Percentiles rank a stretch among this genome's conserved stretches.
Conservation (phyloP, 2,797 vertebrate species). For the Pangasius sanitwongsei region DNA sequence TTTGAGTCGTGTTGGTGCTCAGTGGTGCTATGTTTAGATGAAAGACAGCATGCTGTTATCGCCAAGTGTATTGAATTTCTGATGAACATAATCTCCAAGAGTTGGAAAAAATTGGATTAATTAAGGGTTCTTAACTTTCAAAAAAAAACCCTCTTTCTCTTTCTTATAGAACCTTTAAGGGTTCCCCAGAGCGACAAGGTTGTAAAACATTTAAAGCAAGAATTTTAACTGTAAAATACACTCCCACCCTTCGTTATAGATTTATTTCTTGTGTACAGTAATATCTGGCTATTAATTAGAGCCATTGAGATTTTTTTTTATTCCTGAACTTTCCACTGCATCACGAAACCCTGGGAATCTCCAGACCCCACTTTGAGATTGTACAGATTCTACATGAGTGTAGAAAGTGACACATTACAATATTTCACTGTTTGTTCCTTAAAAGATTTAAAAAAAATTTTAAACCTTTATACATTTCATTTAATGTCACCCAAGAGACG, state of each 20-base stretch:
- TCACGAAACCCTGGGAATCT: background rate
- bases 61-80: background rate
- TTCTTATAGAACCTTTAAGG: background rate
- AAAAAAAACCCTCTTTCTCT: background rate
- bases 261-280: background rate
- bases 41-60: background rate
- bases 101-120: background rate
- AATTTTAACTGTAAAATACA: background rate
- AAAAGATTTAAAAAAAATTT: background rate
- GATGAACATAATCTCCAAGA: background rate
- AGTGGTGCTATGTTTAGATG: conserved; percentile 1
- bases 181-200: too few species aligned
- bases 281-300: background rate
- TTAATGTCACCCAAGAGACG: background rate
- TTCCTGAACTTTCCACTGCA: background rate
- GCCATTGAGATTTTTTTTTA: background rate
- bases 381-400: background rate
- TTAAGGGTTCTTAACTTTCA: background rate
- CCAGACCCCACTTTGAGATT: background rate
- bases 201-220: background rate
- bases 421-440: background rate
- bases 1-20: background rate
- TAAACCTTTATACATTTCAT: too few species aligned
- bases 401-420: background rate
- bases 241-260: background rate